Evolutionary conservation across 2,113 vertebrate genomes (phyloP).

Genomic region (Galeopterus variegatus): DNA sequence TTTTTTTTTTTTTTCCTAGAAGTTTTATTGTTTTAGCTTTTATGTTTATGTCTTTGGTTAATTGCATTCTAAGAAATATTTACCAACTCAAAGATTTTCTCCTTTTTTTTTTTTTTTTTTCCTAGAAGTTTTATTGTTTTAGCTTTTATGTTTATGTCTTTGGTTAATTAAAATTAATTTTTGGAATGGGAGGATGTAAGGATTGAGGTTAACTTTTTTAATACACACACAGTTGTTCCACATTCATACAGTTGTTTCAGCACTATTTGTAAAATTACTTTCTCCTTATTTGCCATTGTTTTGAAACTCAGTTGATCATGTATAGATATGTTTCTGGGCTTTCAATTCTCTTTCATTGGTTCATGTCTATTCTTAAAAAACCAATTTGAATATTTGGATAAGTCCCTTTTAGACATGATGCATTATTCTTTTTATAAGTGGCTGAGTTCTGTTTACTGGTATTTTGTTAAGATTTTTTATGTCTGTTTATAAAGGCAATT

Average conservation of each 20-base stretch:
- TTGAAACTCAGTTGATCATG: neutral
- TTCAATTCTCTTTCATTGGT: neutral
- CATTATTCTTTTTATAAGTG: neutral
- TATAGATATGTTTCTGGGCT: neutral
- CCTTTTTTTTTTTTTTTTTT: too few relatives aligned
- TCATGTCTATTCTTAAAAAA: neutral
- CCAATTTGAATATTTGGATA: neutral
- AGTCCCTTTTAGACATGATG: neutral
- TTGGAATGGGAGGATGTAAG: neutral
- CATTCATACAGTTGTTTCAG: neutral
- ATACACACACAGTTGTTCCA: neutral
- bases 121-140: neutral
- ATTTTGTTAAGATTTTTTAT: neutral
- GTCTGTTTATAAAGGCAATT: neutral
- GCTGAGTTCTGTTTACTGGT: neutral
- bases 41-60: too few relatives aligned
- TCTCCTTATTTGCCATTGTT: neutral
- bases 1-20: too few relatives aligned
- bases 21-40: too few relatives aligned
- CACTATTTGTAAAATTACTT: neutral
- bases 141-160: neutral
- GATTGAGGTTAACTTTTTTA: neutral
- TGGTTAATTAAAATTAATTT: neutral
- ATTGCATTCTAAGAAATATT: neutral
- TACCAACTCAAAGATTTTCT: neutral